Base-by-base conservation (phyloP, 2,113 vertebrate genomes). In the Campylorhamphus procurvoides region DNA sequence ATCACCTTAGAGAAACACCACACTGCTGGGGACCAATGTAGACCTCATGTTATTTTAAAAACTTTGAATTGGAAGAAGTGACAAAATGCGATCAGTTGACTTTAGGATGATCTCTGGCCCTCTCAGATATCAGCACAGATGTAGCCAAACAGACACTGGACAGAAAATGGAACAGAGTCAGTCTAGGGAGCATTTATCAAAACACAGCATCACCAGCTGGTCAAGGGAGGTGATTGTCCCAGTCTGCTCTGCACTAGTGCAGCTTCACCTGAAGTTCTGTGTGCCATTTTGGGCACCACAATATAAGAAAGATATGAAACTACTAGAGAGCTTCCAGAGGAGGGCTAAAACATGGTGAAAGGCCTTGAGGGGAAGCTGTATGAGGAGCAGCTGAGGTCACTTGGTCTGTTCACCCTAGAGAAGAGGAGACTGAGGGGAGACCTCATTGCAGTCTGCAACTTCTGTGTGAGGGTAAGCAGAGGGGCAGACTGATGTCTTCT, bases 121-220 rank as follows among this genome's bases (percentile, higher is more conserved):
- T 90, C 29, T 84, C 12, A 18, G 15, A 10, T 74, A 6, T 60
- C 35, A 56, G 6, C 46, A n/a, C 4, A 50, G 31, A 40, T 52
- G 16, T 33, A 29, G 31, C 29, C 64, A 86, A 81, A 52, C 17
- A 63, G 35, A 73, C 5, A 16, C 0, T 19, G 73, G 74, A 60
- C 20, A 3, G 37, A 27, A 87, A 84, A 66, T 23, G 18, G 23
- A 64, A 29, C 23, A 19, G 7, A 18, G 5, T 28, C 40, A 18
- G 4, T 28, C 40, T 87, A 59, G 33, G 12, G 17, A 83, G 14
- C 1, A 1, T 83, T 74, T 66, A 39, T 53, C 14, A 83, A 39
- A 62, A 7, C 29, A 12, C 18, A 46, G 28, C 5, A 4, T 62
- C 2, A 10, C 2, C 2, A 79, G 16, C 7, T 4, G 1, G 6